phyloP scores from a whole-genome alignment of 1,140 invertebrate genomes.

The Cataglyphis hispanica region DNA sequence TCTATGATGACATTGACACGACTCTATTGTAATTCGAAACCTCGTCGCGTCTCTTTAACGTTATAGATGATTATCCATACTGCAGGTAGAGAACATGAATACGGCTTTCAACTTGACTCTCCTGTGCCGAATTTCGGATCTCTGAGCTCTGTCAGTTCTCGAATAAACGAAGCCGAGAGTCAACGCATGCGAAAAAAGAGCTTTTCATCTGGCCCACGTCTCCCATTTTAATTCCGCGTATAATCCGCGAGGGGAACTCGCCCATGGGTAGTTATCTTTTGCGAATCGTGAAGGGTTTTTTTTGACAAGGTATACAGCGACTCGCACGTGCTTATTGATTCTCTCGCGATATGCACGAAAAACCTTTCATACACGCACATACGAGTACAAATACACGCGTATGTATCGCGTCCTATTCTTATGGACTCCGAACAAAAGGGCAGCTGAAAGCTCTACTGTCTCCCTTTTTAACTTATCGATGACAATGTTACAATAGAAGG shows the following conservation, averaged over 20 bases:
- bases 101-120: conserved; percentile 20
- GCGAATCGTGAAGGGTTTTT: conserved; percentile 70
- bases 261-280: conserved; percentile 66
- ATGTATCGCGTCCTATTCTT: conserved; percentile 29
- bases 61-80: conserved; percentile 37
- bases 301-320: conserved; percentile 51
- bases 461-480: conserved; percentile 38
- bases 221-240: conserved; percentile 69
- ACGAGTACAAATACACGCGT: conserved; percentile 19
- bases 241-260: conserved; percentile 63
- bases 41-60: neutral
- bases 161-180: conserved; percentile 37
- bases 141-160: conserved; percentile 11
- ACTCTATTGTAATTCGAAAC: conserved; percentile 37
- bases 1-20: neutral
- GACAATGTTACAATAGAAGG: conserved; percentile 11
- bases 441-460: conserved; percentile 21
- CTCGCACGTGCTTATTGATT: conserved; percentile 61
- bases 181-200: conserved; percentile 26
- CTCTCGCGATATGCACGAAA: conserved; percentile 52
- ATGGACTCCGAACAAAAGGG: conserved; percentile 43
- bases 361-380: conserved; percentile 58
- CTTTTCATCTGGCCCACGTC: conserved; percentile 53
- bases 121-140: conserved; percentile 7
- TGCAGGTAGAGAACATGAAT: conserved; percentile 1